Conservation (phyloP, 2,888 invertebrate genomes). For the Stenodera caucasica region DNA sequence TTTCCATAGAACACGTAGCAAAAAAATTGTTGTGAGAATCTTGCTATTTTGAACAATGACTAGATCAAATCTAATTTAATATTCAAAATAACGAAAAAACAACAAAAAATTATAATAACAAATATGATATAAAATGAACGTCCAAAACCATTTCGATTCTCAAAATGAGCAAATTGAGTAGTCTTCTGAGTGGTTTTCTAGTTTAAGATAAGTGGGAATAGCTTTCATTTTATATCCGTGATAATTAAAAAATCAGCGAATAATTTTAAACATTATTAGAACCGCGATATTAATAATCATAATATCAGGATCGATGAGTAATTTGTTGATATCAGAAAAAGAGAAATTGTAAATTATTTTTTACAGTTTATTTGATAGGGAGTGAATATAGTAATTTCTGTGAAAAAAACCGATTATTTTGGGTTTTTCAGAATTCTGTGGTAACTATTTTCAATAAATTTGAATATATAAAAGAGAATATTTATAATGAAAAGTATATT, state of each 20-base stretch:
- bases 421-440: background rate
- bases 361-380: background rate
- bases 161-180: background rate
- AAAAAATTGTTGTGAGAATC: too few species aligned
- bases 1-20: too few species aligned
- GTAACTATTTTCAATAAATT: background rate
- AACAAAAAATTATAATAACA: background rate
- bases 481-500: background rate
- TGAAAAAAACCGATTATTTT: background rate
- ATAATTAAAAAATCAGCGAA: background rate
- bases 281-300: background rate
- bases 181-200: constrained; percentile 1
- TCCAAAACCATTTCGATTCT: background rate
- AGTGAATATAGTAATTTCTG: background rate
- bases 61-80: background rate
- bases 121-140: background rate
- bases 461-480: background rate
- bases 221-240: background rate
- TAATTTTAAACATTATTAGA: background rate
- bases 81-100: background rate
- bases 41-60: background rate
- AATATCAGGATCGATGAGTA: background rate
- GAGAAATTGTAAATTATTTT: background rate
- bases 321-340: background rate
- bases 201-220: background rate